phyloP scores from a whole-genome alignment of 1,140 invertebrate genomes.

The Cyrtorhinus lividipennis region DNA sequence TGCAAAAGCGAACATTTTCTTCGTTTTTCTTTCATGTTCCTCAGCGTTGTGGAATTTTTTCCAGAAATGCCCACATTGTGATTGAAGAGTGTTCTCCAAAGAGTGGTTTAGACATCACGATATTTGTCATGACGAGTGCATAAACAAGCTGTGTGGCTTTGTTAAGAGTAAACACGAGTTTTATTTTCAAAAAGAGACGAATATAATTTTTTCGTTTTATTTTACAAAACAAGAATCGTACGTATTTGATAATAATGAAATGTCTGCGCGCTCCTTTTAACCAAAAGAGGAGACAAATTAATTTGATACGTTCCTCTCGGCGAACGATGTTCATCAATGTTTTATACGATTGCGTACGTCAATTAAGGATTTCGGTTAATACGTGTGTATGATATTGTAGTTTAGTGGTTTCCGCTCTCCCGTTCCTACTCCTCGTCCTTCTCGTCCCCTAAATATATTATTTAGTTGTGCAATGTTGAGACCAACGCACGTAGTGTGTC shows the following conservation, averaged over 20 bases:
- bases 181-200: too few species aligned
- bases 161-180: too few species aligned
- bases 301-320: too few species aligned
- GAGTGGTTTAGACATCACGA: not conserved
- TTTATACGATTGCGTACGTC: not conserved
- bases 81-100: slow-evolving; percentile 4
- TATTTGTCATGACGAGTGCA: too few species aligned
- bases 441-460: not conserved
- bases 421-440: not conserved
- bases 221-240: too few species aligned
- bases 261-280: too few species aligned
- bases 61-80: slow-evolving; percentile 6
- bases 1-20: not conserved
- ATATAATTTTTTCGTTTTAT: too few species aligned
- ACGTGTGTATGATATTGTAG: not conserved
- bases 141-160: too few species aligned
- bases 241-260: too few species aligned
- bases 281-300: too few species aligned
- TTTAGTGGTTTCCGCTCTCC: not conserved
- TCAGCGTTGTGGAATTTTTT: not conserved
- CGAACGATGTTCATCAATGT: not conserved
- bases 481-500: slow-evolving; percentile 19
- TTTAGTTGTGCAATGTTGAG: slow-evolving; percentile 19
- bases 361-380: slow-evolving; percentile 2
- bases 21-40: not conserved